Percentiles rank a stretch among this genome's conserved stretches.
Evolutionary conservation across 2,888 invertebrate genomes (phyloP).

Genomic region (Chalcosyrphus nemorum): DNA sequence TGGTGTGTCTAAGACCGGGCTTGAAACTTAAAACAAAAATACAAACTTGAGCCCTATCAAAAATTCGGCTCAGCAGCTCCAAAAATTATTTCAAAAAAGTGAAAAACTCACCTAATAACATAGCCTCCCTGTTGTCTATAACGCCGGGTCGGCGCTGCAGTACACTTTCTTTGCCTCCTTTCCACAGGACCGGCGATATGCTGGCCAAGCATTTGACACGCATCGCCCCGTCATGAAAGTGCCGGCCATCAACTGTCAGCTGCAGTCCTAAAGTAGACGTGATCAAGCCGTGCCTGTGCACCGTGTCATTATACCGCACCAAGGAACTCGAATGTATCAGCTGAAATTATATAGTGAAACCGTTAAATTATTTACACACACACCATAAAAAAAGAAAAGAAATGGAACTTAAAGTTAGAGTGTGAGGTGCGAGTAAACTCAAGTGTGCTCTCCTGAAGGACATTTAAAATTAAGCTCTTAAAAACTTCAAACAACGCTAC

Average conservation of each 20-base stretch:
- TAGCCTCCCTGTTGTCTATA: constrained; percentile 85
- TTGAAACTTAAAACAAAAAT: no score
- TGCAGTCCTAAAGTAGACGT: constrained; percentile 84
- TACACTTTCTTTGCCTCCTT: constrained; percentile 84
- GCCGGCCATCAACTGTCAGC: constrained; percentile 83
- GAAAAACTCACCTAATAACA: constrained; percentile 84
- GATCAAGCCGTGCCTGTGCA: constrained; percentile 84
- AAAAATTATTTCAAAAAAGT: no score
- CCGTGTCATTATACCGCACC: constrained; percentile 83
- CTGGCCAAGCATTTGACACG: constrained; percentile 85
- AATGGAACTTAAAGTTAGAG: no score
- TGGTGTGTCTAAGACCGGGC: no score
- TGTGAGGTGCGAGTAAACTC: not conserved
- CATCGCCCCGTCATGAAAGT: constrained; percentile 85
- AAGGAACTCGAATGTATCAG: constrained; percentile 83
- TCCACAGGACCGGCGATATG: constrained; percentile 85
- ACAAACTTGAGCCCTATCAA: no score
- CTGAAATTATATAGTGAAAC: constrained; percentile 77
- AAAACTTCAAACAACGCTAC: constrained; percentile 10
- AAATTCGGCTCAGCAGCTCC: no score
- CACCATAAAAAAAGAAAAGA: not conserved
- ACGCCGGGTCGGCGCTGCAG: constrained; percentile 84
- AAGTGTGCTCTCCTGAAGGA: constrained; percentile 3
- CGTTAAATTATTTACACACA: not conserved
- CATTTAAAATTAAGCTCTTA: constrained; percentile 4